Evolutionary conservation across 2,113 vertebrate species (phyloP), one percentile per base, ranked within the genome.

Genomic region (Catharus minimus): DNA sequence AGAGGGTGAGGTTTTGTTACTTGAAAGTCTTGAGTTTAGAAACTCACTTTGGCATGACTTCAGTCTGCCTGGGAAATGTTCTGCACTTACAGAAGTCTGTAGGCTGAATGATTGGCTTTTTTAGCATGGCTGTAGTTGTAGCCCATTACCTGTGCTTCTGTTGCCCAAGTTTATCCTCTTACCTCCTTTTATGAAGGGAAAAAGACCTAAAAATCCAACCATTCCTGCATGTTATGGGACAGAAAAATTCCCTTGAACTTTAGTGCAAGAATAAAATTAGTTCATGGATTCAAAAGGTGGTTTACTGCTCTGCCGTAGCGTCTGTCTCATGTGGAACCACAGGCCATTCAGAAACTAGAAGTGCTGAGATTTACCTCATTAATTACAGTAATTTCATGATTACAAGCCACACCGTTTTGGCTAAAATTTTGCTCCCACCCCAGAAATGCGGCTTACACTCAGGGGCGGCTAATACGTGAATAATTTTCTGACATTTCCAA

Each of bases 191-290:
- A 26, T 49, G 28, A n/a, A 11, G 13, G 2, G 1, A 1, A 15
- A 22, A 10, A n/a, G 4, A 7, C 3, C 17, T 60, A 13, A 84
- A 73, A 28, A 23, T 19, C 4, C 60, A 47, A 23, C 46, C 0
- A 36, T 69, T 76, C 17, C 38, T 82, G n/a, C 3, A 4, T 60
- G 16, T 56, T 44, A 15, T 1, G 1, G 36, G 30, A 47, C 22
- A 60, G 11, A 43, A 50, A 69, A 69, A 10, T 10, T 62, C 15
- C 27, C 30, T 56, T 2, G 1, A 15, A 30, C 2, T 60, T 76
- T 30, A 65, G 13, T 69, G 50, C 33, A 85, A 60, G 21, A 84
- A 67, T 24, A 79, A 73, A 44, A 71, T 27, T 5, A 52, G 4
- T 44, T 87, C 2, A 43, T 47, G 22, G 20, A 5, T 65, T 47